phyloP scores from a whole-genome alignment of 1,140 invertebrate species.

The Cepaea nemoralis region DNA sequence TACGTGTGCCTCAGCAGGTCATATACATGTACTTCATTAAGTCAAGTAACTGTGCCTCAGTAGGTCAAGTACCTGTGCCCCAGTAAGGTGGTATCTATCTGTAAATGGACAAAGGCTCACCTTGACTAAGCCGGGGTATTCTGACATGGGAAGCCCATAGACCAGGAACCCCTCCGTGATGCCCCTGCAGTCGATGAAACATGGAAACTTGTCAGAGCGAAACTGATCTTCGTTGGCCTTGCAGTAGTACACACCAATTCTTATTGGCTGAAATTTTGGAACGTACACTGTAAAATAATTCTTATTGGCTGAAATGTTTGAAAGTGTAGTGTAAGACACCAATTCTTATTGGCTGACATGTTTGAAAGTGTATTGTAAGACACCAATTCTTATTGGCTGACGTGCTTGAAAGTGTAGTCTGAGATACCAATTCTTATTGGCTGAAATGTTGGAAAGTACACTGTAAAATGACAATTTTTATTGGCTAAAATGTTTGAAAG shows the following conservation, averaged over 20 bases:
- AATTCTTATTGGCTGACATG: neutral
- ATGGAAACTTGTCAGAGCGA: neutral
- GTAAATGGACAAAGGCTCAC: slow-evolving; percentile 40
- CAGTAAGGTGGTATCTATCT: no score
- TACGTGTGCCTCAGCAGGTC: no score
- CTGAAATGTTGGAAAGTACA: no score
- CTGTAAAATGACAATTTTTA: no score
- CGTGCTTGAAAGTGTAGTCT: no score
- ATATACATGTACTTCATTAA: no score
- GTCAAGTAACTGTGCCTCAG: no score
- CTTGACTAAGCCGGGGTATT: slow-evolving; percentile 67
- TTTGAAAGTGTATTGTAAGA: neutral
- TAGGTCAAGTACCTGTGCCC: no score
- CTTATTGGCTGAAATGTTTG: neutral
- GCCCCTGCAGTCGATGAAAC: slow-evolving; percentile 19
- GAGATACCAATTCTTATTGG: no score
- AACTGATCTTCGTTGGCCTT: neutral
- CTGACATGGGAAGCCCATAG: slow-evolving; percentile 62
- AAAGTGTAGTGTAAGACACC: neutral
- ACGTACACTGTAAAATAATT: no score
- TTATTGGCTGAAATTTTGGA: slow-evolving; percentile 32
- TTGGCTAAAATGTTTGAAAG: no score
- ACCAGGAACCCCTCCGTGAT: slow-evolving; percentile 23
- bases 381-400: no score
- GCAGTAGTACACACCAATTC: slow-evolving; percentile 1